Percentiles rank a stretch among this genome's conserved stretches.
These are phyloP conservation scores for Brachymystax lenok DNA, from an alignment of 2,797 vertebrate genomes.

Conservation along the genomic window DNA sequence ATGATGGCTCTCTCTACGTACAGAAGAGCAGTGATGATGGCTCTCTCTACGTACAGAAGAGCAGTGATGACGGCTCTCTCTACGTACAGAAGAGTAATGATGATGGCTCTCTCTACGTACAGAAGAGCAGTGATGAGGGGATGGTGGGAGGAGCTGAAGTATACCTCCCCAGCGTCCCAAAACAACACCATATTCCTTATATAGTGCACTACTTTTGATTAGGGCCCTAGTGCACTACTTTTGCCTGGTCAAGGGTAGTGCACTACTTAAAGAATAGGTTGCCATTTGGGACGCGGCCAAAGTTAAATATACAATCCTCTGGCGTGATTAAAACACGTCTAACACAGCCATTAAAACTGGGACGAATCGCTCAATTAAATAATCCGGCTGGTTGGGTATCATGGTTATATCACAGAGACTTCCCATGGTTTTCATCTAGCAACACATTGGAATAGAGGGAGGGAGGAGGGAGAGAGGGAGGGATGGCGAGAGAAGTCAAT, in stretches of 20 bases:
- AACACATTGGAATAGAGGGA: constrained; percentile 74
- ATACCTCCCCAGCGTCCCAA: neutral
- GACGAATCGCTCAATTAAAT: constrained; percentile 95
- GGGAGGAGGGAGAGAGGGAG: neutral
- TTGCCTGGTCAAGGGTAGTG: constrained; percentile 24
- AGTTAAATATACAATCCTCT: constrained; percentile 34
- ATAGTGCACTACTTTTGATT: neutral
- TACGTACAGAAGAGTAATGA: no score
- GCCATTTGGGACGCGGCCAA: neutral
- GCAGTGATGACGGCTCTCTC: neutral
- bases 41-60: neutral
- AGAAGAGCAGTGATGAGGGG: neutral
- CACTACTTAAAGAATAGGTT: neutral
- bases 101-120: no score
- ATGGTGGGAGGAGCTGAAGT: constrained; percentile 47
- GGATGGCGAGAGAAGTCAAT: constrained; percentile 71
- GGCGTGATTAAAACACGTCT: constrained; percentile 76
- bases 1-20: no score
- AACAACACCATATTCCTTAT: neutral
- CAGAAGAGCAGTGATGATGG: neutral
- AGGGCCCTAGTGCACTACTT: neutral
- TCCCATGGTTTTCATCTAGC: constrained; percentile 76
- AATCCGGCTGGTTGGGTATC: constrained; percentile 81
- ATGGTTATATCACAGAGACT: constrained; percentile 85
- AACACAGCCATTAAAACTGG: constrained; percentile 83